Conservation (phyloP, 2,888 invertebrate species). For the Lasioglossum lativentre region DNA sequence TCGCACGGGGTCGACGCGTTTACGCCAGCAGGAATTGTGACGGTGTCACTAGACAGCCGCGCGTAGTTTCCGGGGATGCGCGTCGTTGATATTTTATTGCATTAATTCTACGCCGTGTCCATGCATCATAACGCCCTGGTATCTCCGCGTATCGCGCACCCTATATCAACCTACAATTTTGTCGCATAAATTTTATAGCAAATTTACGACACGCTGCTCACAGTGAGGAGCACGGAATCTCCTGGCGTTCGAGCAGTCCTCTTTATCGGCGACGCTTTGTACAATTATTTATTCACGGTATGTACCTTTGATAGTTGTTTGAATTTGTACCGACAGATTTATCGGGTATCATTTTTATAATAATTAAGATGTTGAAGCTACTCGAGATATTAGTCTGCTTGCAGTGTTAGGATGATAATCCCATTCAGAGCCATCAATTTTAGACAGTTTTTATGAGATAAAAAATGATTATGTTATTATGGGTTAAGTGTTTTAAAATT, state of each 20-base stretch:
- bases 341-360: background rate
- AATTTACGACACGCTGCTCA: conserved; percentile 44
- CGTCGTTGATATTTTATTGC: conserved; percentile 61
- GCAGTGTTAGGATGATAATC: background rate
- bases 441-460: no score
- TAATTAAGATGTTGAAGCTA: background rate
- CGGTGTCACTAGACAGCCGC: background rate
- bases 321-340: background rate
- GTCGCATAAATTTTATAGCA: conserved; percentile 58
- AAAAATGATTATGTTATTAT: background rate
- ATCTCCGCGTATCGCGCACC: conserved; percentile 39
- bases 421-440: background rate
- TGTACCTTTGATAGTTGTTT: background rate
- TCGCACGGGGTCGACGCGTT: conserved; percentile 10
- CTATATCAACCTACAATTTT: conserved; percentile 58
- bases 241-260: background rate
- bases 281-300: conserved; percentile 19
- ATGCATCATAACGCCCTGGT: conserved; percentile 52
- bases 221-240: conserved; percentile 37
- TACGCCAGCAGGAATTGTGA: conserved; percentile 1
- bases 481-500: background rate
- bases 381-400: no score
- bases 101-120: conserved; percentile 54
- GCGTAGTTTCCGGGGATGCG: conserved; percentile 10
- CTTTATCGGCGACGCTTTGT: conserved; percentile 16